Evolutionary conservation across 2,113 vertebrate species (phyloP), one percentile per base, ranked within the genome.

Genomic region (Calidris pugnax): DNA sequence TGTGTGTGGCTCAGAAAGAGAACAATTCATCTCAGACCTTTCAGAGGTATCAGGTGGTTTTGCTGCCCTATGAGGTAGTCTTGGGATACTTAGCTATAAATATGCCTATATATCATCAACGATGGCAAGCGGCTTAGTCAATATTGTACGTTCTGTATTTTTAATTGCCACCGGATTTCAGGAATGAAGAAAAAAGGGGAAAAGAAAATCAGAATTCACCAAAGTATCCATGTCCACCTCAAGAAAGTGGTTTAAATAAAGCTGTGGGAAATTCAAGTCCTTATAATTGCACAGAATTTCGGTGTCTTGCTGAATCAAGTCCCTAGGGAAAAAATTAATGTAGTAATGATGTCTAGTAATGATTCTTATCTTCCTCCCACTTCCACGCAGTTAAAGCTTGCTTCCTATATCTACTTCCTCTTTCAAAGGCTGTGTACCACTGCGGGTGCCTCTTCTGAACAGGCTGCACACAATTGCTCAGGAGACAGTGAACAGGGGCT

Each of bases 1-100:
- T 93, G 93, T 90, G 74, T 96, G 97, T 21, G 89, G 97, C 89
- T 93, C 64, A 41, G 87, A 79, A 96, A 78, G 37, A 51, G 85
- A 95, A 94, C 71, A 94, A 79, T 50, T 87, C 22, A 33, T 10
- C 0, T 7, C 24, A 85, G 91, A 91, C 76, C 35, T 80, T 53
- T 75, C 51, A 62, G 90, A 62, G 89, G 50, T 66, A 80, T 74
- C 69, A 59, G 45, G 66, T 53, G 60, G 22, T 53, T 93, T 53
- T 79, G 60, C 39, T 88, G 81, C 55, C 30, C 45, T 76, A 20
- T 53, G 39, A 87, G 32, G 75, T 3, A 73, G 55, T 67, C 37
- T 28, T 48, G 48, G 43, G 64, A 75, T 74, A 47, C 33, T 55
- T 35, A 75, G 43, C 79, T 94, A n/a, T 87, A 79, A 39, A 85